Conservation (phyloP, 2,888 invertebrate species). For the Ophion ventricosus region DNA sequence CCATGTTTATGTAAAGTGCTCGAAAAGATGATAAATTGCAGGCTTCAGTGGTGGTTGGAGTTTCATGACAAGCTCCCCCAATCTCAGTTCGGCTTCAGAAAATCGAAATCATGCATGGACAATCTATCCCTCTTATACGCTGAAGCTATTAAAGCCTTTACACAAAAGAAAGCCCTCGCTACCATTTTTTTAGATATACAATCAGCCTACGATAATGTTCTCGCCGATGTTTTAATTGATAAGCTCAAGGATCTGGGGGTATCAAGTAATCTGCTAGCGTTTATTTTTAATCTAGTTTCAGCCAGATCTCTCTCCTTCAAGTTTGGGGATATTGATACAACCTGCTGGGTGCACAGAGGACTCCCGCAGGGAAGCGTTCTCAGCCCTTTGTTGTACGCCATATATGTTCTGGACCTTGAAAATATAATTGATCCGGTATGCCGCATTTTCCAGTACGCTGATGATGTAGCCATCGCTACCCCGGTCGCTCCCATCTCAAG, state of each 20-base stretch:
- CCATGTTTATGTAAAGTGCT: constrained; percentile 15
- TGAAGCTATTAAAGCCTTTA: too few relatives aligned
- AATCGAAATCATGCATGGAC: constrained; percentile 17
- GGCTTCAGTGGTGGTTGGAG: constrained; percentile 19
- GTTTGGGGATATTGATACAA: too few relatives aligned
- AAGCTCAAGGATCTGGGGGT: not conserved
- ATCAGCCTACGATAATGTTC: constrained; percentile 25
- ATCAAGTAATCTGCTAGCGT: not conserved
- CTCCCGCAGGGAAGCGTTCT: constrained; percentile 29
- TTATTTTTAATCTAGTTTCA: too few relatives aligned
- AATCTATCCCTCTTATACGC: too few relatives aligned
- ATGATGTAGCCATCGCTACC: too few relatives aligned
- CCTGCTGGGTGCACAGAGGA: too few relatives aligned
- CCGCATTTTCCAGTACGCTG: too few relatives aligned
- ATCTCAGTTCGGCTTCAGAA: constrained; percentile 16
- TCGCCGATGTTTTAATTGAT: constrained; percentile 19
- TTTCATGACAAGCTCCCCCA: not conserved
- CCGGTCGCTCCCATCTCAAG: not conserved
- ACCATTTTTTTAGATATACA: too few relatives aligned
- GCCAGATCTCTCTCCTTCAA: too few relatives aligned
- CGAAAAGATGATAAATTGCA: constrained; percentile 19
- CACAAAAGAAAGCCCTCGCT: too few relatives aligned
- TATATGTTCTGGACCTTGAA: not conserved
- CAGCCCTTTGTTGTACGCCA: constrained; percentile 17
- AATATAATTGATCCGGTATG: too few relatives aligned